These are phyloP conservation scores for Drosophila neocordata DNA, from an alignment of 1,140 invertebrate species.

Conservation along the genomic window DNA sequence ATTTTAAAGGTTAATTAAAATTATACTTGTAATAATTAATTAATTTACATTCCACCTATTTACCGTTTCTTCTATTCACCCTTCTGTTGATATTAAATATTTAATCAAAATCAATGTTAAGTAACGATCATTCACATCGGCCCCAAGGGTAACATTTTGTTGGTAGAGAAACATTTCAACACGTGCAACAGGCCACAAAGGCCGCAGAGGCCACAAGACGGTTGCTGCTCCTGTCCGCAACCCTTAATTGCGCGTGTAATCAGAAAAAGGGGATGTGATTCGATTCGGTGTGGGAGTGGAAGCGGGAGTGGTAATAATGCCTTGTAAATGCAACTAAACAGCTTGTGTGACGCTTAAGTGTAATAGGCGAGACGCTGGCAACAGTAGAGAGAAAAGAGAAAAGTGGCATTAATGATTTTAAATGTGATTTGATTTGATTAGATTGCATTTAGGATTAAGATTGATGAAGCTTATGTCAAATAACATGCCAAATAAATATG, in stretches of 20 bases:
- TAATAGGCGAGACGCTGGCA: neutral
- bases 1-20: neutral
- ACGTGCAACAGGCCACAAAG: slow-evolving; percentile 73
- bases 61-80: neutral
- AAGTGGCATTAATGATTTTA: slow-evolving; percentile 52
- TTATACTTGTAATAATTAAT: no score
- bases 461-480: slow-evolving; percentile 65
- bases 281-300: slow-evolving; percentile 3
- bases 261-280: slow-evolving; percentile 33
- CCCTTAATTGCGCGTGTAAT: slow-evolving; percentile 79
- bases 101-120: slow-evolving; percentile 73
- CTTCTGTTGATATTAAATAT: slow-evolving; percentile 53
- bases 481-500: slow-evolving; percentile 42
- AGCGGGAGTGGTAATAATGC: slow-evolving; percentile 41
- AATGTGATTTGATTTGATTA: slow-evolving; percentile 64
- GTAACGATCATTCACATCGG: slow-evolving; percentile 46
- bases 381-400: slow-evolving; percentile 26
- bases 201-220: slow-evolving; percentile 66
- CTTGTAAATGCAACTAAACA: slow-evolving; percentile 70
- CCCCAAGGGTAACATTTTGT: slow-evolving; percentile 69
- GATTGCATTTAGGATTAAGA: slow-evolving; percentile 53
- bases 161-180: slow-evolving; percentile 25
- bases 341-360: slow-evolving; percentile 40
- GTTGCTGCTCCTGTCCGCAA: slow-evolving; percentile 48
- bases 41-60: neutral